phyloP scores from a whole-genome alignment of 2,113 vertebrate species.

The Tapirus terrestris region DNA sequence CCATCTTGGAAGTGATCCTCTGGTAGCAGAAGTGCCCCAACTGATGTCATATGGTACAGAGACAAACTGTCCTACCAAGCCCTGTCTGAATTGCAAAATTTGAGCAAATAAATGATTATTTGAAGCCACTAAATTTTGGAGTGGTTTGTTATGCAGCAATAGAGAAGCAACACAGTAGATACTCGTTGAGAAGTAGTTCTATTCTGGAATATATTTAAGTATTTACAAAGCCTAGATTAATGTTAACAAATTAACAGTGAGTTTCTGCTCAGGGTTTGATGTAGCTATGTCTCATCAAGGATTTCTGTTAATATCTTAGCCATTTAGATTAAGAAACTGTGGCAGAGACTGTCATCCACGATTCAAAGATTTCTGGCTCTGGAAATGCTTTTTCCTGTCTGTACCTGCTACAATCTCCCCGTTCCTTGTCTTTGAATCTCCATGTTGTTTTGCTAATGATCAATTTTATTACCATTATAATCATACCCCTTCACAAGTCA shows the following conservation, averaged over 20 bases:
- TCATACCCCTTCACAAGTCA: neutral
- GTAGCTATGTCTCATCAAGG: neutral
- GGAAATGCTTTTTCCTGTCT: neutral
- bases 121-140: neutral
- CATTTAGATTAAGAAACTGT: neutral
- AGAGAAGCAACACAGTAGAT: neutral
- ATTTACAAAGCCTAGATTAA: neutral
- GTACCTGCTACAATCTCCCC: neutral
- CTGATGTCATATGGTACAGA: neutral
- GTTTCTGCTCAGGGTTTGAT: neutral
- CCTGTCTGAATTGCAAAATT: neutral
- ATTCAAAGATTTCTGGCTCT: neutral
- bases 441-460: neutral
- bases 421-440: neutral
- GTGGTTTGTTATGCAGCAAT: neutral
- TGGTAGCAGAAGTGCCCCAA: neutral
- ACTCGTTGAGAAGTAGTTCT: neutral
- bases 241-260: neutral
- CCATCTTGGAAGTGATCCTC: neutral
- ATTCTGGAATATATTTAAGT: neutral
- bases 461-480: neutral
- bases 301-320: neutral
- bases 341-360: neutral
- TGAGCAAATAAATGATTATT: neutral
- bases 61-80: neutral